These are phyloP conservation scores for Elephantulus edwardii DNA, from an alignment of 2,113 vertebrate genomes.

Conservation along the genomic window DNA sequence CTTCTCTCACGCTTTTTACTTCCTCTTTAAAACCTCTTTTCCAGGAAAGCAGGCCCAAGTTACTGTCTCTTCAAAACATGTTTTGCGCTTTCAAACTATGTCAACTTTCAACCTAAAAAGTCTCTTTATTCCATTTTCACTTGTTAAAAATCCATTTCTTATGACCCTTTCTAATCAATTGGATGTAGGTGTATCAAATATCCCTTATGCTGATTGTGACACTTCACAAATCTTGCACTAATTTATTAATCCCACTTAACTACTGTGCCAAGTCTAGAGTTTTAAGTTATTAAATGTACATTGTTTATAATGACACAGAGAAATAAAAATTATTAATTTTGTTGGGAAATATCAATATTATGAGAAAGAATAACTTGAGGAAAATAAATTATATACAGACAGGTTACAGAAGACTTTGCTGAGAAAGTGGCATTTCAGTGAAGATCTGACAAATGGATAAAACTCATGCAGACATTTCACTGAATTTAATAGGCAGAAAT, in stretches of 20 bases:
- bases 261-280: background rate
- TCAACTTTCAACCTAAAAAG: background rate
- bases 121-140: background rate
- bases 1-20: background rate
- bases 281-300: no score
- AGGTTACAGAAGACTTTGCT: background rate
- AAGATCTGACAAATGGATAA: background rate
- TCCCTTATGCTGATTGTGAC: background rate
- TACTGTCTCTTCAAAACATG: background rate
- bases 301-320: no score
- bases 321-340: constrained; percentile 7
- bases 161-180: background rate
- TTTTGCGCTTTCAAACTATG: background rate
- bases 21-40: background rate
- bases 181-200: background rate
- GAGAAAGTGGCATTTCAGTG: background rate
- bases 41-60: background rate
- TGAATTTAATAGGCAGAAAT: background rate
- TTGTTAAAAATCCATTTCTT: constrained; percentile 19
- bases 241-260: background rate
- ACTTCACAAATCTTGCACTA: background rate
- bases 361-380: background rate
- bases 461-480: background rate
- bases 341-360: background rate
- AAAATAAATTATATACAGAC: constrained; percentile 18